Evolutionary conservation across 2,113 vertebrate genomes (phyloP).

Genomic region (Crotalus viridis): DNA sequence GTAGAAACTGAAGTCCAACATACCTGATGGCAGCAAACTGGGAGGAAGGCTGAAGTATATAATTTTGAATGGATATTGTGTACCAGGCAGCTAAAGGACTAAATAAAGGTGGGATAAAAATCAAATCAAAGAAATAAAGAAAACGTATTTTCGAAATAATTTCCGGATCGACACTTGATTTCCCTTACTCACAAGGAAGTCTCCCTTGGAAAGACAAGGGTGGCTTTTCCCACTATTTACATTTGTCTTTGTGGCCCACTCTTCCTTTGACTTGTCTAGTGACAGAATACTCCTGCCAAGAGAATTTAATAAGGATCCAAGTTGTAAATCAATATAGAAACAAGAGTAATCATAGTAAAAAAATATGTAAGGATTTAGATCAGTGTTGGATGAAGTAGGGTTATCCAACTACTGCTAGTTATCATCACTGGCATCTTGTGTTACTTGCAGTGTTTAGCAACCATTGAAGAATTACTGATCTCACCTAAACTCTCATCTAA

Average conservation of each 20-base stretch:
- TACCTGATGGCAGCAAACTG: not conserved
- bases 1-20: not conserved
- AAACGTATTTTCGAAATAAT: not conserved
- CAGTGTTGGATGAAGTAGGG: not conserved
- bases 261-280: not conserved
- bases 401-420: not conserved
- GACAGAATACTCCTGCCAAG: not conserved
- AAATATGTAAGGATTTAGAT: not conserved
- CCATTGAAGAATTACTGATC: not conserved
- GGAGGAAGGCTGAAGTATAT: not conserved
- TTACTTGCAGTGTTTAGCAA: not conserved
- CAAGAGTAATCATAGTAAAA: not conserved
- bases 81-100: not conserved
- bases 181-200: not conserved
- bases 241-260: not conserved
- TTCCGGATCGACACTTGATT: not conserved
- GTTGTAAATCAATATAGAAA: not conserved
- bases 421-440: not conserved
- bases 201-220: not conserved
- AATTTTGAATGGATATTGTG: not conserved
- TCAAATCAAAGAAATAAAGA: not conserved
- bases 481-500: not conserved
- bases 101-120: not conserved
- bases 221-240: not conserved
- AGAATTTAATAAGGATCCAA: not conserved